Conservation (phyloP, 2,797 vertebrate species). For the Pangasius krempfi region DNA sequence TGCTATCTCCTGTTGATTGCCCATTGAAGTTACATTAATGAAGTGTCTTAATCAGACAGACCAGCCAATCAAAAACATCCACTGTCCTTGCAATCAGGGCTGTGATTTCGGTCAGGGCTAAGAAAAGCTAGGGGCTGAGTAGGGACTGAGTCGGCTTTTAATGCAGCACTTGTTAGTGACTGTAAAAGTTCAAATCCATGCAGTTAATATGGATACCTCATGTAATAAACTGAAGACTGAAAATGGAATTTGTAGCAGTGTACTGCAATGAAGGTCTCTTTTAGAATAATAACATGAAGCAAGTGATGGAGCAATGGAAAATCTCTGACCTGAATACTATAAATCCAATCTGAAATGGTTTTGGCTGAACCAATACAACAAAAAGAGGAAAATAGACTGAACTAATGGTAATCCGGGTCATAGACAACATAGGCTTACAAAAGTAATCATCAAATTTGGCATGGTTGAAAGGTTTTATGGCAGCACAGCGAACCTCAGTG, state of each 20-base stretch:
- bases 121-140: conserved; percentile 42
- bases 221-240: not conserved
- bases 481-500: not conserved
- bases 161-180: conserved; percentile 10
- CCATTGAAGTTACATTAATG: conserved; percentile 70
- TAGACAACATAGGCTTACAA: conserved; percentile 74
- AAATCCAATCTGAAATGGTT: conserved; percentile 69
- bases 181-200: not conserved
- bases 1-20: conserved; percentile 68
- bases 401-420: conserved; percentile 70
- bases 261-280: not conserved
- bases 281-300: not conserved
- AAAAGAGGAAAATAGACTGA: conserved; percentile 44
- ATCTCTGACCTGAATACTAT: conserved; percentile 63
- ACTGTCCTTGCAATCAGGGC: conserved; percentile 75
- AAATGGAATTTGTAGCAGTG: not conserved
- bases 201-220: not conserved
- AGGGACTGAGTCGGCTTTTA: conserved; percentile 22
- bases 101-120: conserved; percentile 67
- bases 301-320: conserved; percentile 22
- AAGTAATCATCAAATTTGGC: conserved; percentile 67
- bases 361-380: conserved; percentile 59
- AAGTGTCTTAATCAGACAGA: conserved; percentile 70
- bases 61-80: conserved; percentile 71
- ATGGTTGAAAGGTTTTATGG: conserved; percentile 66